Evolutionary conservation across 2,888 invertebrate species (phyloP), one percentile per base, ranked within the genome.

Genomic region (Monoplex corrugatus): DNA sequence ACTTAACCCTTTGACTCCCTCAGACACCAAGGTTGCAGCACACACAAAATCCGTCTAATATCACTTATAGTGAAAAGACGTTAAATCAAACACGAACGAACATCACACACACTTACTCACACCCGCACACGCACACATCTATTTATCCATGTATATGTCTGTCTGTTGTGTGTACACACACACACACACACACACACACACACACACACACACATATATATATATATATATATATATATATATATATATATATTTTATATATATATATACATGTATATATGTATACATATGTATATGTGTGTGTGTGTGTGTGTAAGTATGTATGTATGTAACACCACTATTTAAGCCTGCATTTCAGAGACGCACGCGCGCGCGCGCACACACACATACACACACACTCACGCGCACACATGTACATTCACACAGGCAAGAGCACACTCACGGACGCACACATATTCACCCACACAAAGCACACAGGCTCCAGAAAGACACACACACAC

Each of bases 231-330:
- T 72, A 16, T 72, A 35, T 72, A 16, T 72, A 35, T 72, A 5
- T 68, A n/a, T 68, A 23, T 68, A n/a, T 68, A 23, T 68, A n/a
- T 68, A 23, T 68, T 19, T 68, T 72, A 35, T 72, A 16, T 72
- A 35, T 35, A 16, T 72, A 35, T 72, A 16, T 72, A 35, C 35
- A 16, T 72, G 72, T 72, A 5, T 68, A n/a, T 68, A 23, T 68
- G 63, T 68, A 23, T 68, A n/a, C 28, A 23, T 68, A n/a, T 68
- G 28, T 68, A n/a, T 68, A 23, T 68, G 63, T 68, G 28, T 68
- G 63, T 68, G 28, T 68, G 63, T 68, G 28, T 68, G 44, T 83
- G 44, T 83, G 44, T 45, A n/a, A 43, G 44, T 45, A n/a, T 83
- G 44, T 45, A n/a, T 83, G 44, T n/a, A n/a, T 83, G 44, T n/a